phyloP scores from a whole-genome alignment of 2,888 invertebrate species.

The Opisthograptis luteolata region DNA sequence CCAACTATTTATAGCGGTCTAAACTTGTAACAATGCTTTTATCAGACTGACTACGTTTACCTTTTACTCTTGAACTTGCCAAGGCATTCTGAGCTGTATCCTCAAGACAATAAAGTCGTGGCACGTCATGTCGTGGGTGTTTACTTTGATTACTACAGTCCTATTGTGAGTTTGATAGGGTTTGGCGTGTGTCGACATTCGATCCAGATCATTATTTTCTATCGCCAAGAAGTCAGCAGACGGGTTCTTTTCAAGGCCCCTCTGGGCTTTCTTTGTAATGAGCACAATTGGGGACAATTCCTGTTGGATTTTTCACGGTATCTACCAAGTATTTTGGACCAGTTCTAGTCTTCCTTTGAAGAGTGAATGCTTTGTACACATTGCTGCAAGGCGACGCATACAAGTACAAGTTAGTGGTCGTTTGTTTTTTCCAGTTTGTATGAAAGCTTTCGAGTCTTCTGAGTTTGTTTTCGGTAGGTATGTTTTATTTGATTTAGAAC shows the following conservation, averaged over 20 bases:
- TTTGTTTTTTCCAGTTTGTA: no score
- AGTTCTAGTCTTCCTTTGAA: background rate
- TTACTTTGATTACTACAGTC: background rate
- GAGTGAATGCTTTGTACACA: background rate
- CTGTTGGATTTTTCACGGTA: constrained; percentile 12
- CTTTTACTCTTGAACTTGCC: background rate
- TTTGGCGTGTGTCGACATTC: constrained; percentile 33
- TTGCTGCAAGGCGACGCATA: no score
- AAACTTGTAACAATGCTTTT: constrained; percentile 49
- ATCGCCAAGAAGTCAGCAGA: constrained; percentile 7
- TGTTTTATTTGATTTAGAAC: no score
- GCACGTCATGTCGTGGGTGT: background rate
- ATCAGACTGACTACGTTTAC: constrained; percentile 27
- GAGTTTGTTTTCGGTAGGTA: no score
- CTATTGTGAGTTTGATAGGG: constrained; percentile 32
- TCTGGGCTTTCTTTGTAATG: constrained; percentile 15
- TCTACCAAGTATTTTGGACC: constrained; percentile 2
- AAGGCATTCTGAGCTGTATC: constrained; percentile 1
- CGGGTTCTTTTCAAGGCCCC: constrained; percentile 11
- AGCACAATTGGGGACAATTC: background rate
- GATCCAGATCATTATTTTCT: constrained; percentile 25
- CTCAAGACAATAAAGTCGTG: background rate
- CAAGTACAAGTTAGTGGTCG: no score
- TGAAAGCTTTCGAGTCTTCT: no score
- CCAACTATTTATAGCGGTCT: constrained; percentile 64